Conservation (phyloP, 1,140 invertebrate species). For the Chelonus insularis region DNA sequence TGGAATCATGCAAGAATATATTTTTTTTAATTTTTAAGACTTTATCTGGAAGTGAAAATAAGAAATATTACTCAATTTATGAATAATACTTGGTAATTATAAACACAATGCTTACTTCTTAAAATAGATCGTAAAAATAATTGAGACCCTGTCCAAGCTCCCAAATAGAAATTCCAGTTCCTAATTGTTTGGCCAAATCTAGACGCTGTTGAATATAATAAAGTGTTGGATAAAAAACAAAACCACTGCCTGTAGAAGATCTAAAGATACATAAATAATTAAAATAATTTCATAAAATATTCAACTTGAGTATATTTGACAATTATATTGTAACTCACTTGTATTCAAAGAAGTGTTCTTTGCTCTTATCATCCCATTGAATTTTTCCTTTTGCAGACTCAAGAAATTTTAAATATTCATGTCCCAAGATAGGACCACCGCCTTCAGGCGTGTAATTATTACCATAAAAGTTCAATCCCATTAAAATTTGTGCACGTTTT, state of each 20-base stretch:
- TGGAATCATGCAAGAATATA: too few species aligned
- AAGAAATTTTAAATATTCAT: conserved; percentile 74
- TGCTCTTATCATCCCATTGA: conserved; percentile 74
- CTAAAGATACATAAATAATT: conserved; percentile 54
- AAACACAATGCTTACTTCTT: too few species aligned
- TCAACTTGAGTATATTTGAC: neutral
- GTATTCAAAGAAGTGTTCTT: conserved; percentile 85
- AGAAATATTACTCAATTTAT: too few species aligned
- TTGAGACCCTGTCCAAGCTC: conserved; percentile 93
- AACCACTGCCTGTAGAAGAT: conserved; percentile 67
- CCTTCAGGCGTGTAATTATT: conserved; percentile 80
- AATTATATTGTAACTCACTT: conserved; percentile 65
- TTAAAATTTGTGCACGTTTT: conserved; percentile 76
- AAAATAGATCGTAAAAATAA: conserved; percentile 94
- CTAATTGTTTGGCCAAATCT: conserved; percentile 76
- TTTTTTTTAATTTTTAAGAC: too few species aligned
- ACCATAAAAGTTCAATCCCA: conserved; percentile 94
- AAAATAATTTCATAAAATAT: conserved; percentile 8
- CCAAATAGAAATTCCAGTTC: conserved; percentile 90
- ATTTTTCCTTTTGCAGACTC: conserved; percentile 73
- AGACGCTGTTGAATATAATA: conserved; percentile 81
- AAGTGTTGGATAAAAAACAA: conserved; percentile 87
- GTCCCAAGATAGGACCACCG: conserved; percentile 76
- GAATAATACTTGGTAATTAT: too few species aligned
- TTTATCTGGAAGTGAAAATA: too few species aligned